Evolutionary conservation across 2,888 invertebrate species (phyloP), one percentile per base, ranked within the genome.

Genomic region (Ptychoptera albimana): DNA sequence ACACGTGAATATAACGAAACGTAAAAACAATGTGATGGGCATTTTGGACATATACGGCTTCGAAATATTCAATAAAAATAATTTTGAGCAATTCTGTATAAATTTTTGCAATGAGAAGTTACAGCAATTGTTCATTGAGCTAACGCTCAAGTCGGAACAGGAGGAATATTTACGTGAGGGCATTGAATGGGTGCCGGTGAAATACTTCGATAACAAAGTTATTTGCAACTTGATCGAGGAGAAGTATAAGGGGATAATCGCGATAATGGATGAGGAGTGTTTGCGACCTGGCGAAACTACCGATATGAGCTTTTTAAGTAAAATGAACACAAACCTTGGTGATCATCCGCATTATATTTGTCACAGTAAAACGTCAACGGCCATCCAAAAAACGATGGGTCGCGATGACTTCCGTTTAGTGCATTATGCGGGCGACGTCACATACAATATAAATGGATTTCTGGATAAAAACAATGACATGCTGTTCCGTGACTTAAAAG

Each of bases 61-160:
- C 60, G 92, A 93, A 66, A 88, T 93, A 51, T 91, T 93, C 69
- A 76, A 84, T 43, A 81, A 76, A 52, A 93, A 93, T 60, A 84
- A 84, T 81, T 63, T 59, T 48, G 61, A 63, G 62, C 92, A 93
- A 65, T 85, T 93, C 61, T 92, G 92, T 68, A 93, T 93, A 50
- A 93, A 93, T 68, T 92, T 85, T 69, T 93, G 92, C 63, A 93
- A 93, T 61, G 92, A 93, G 67, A 93, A 93, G 63, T 72, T 93
- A 48, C 92, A 93, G 61, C 92, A 93, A 64, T 68, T 93, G 48
- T 93, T 93, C 65, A 92, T 93, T 58, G 83, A 91, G 62, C 66
- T 92, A 56, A 92, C 92, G 0, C 65, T 93, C 36, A 86, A 85
- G 59, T 86, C 86, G 11, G 92, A 93, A 61, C 92, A 93, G 62